Percentiles rank a stretch among this genome's conserved stretches.
phyloP scores from a whole-genome alignment of 2,797 vertebrate genomes.

The Pseudopleuronectes americanus region DNA sequence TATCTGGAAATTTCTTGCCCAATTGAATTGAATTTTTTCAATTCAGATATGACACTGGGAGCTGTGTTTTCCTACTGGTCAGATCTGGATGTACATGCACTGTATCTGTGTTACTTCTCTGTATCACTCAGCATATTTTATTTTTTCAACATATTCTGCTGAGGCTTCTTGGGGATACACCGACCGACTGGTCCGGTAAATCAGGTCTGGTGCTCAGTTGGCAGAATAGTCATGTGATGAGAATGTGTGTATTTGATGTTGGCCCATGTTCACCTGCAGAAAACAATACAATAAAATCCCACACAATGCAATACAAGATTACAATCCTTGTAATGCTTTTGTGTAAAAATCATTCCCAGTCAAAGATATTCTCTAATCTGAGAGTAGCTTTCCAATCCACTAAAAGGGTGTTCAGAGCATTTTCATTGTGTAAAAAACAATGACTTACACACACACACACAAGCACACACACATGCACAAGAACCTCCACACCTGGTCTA shows the following conservation, averaged over 20 bases:
- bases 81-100: too few relatives aligned
- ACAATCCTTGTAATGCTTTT: conserved; percentile 44
- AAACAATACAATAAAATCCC: background rate
- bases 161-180: too few relatives aligned
- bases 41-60: too few relatives aligned
- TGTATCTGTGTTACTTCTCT: too few relatives aligned
- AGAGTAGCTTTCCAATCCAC: too few relatives aligned
- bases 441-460: background rate
- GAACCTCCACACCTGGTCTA: conserved; percentile 63
- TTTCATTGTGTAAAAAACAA: conserved; percentile 30
- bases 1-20: too few relatives aligned
- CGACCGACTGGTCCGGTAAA: too few relatives aligned
- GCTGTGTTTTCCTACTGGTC: too few relatives aligned
- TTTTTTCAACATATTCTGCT: background rate
- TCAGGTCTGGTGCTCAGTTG: background rate
- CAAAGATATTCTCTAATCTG: conserved; percentile 2
- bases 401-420: conserved; percentile 9
- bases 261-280: background rate
- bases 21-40: too few relatives aligned
- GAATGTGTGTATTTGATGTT: background rate
- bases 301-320: background rate
- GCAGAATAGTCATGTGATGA: background rate
- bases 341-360: conserved; percentile 18
- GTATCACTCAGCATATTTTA: too few relatives aligned
- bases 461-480: conserved; percentile 2